Percentiles rank a stretch among this genome's conserved stretches.
These are phyloP conservation scores for Teleopsis dalmanni DNA, from an alignment of 1,140 invertebrate species.

Conservation along the genomic window DNA sequence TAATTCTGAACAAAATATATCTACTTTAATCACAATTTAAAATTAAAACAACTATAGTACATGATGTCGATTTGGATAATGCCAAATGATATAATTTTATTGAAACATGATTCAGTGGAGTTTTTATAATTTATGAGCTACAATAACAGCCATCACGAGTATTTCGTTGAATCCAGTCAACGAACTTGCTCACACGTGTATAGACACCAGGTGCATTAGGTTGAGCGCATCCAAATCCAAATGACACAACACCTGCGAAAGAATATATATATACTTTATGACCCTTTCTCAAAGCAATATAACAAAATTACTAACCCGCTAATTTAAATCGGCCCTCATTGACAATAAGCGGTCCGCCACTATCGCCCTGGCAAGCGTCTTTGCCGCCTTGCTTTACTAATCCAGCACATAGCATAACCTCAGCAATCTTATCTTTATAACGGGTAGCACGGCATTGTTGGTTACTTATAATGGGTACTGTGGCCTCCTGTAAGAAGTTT, in stretches of 20 bases:
- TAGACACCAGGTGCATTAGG: constrained; percentile 69
- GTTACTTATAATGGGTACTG: constrained; percentile 81
- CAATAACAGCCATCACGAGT: constrained; percentile 34
- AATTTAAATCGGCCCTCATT: constrained; percentile 34
- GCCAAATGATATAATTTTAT: background rate
- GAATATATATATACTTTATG: background rate
- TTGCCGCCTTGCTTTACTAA: constrained; percentile 79
- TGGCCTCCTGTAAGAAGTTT: constrained; percentile 71
- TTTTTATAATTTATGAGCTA: constrained; percentile 15
- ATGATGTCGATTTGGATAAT: background rate
- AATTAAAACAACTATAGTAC: background rate
- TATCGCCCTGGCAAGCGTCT: constrained; percentile 76
- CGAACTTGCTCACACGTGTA: constrained; percentile 59
- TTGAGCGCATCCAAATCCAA: constrained; percentile 65
- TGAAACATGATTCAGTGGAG: background rate
- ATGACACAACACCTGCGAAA: constrained; percentile 64
- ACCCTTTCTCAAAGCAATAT: background rate
- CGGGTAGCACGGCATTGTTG: constrained; percentile 72
- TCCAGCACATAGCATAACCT: constrained; percentile 84
- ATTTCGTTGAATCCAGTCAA: constrained; percentile 53
- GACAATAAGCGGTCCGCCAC: constrained; percentile 36
- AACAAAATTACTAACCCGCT: constrained; percentile 33
- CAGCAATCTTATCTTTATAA: constrained; percentile 84
- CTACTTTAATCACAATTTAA: too few relatives aligned
- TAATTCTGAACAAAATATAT: too few relatives aligned